Conservation (phyloP, 2,888 invertebrate genomes). For the Eilema depressum region DNA sequence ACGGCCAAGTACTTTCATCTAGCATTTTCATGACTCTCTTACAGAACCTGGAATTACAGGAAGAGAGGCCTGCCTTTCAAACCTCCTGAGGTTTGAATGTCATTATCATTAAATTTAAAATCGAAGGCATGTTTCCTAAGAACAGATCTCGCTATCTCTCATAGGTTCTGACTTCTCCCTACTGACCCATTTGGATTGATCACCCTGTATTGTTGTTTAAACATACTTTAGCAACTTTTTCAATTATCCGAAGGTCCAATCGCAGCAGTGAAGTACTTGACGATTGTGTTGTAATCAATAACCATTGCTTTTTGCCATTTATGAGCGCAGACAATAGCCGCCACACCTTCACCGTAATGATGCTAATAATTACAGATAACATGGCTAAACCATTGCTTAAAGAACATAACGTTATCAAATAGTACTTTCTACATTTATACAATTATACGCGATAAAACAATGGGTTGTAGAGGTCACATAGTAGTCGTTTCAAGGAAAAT, state of each 20-base stretch:
- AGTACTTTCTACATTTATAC: not conserved
- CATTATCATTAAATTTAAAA: too few relatives aligned
- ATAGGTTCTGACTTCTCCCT: too few relatives aligned
- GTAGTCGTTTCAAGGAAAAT: not conserved
- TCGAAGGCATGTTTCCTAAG: too few relatives aligned
- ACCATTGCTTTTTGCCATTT: constrained; percentile 28
- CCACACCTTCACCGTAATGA: not conserved
- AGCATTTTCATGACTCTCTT: too few relatives aligned
- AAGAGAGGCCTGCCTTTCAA: too few relatives aligned
- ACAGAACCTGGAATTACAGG: not conserved
- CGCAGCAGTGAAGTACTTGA: not conserved
- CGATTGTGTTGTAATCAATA: constrained; percentile 15
- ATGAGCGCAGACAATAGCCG: constrained; percentile 18
- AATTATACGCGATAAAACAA: not conserved
- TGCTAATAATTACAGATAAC: not conserved
- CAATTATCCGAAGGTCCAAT: not conserved
- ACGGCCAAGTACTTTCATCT: too few relatives aligned
- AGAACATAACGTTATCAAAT: not conserved
- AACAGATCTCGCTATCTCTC: too few relatives aligned
- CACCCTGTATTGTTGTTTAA: not conserved
- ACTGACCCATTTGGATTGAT: too few relatives aligned
- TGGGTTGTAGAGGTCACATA: not conserved
- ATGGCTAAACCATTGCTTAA: not conserved
- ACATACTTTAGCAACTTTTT: constrained; percentile 2
- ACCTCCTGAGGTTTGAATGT: too few relatives aligned